Base-by-base conservation (phyloP, 2,797 vertebrate genomes). In the Varecia variegata region DNA sequence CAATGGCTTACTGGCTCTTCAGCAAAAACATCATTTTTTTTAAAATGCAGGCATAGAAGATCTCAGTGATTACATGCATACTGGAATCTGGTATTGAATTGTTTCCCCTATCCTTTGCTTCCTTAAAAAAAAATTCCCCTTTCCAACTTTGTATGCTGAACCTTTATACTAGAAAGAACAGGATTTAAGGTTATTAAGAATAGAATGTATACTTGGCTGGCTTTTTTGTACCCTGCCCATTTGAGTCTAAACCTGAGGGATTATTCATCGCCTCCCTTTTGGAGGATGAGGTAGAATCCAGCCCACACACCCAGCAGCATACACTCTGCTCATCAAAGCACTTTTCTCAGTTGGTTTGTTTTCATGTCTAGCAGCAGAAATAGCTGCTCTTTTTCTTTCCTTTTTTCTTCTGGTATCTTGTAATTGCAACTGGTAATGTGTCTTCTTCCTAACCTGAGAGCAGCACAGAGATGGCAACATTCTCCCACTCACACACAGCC, bases 271-370 rank as follows among this genome's bases (percentile, higher is more conserved):
- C 43, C 76, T 68, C 58, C 82, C 27, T 60, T 86, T 90, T 18
- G 68, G 5, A 1, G 73, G 40, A 62, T 20, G 70, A 97, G 91
- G 5, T 18, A 9, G 40, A 89, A 88, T 87, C 85, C 70, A 92
- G 23, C 58, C 90, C 25, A 0, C 96, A 92, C 43, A 90, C 83
- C 30, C 92, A 0, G 23, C 17, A 0, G 92, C 88, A 54, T 30
- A 71, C 67, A 81, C 52, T 77, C 70, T 84, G 91, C 54, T 83
- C 96, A 65, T 5, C 7, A 83, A 58, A 68, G 74, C 56, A 0
- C 87, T 97, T 94, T 81, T 95, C 88, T 97, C 92, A 47, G 56
- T 94, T 82, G 94, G 93, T 97, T 98, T 97, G 94, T 97, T 96
- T 97, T 92, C 40, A 43, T 71, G 4, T 93, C 95, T 94, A 3